These are phyloP conservation scores for Geothlypis trichas DNA, from an alignment of 2,113 vertebrate genomes.

Conservation along the genomic window DNA sequence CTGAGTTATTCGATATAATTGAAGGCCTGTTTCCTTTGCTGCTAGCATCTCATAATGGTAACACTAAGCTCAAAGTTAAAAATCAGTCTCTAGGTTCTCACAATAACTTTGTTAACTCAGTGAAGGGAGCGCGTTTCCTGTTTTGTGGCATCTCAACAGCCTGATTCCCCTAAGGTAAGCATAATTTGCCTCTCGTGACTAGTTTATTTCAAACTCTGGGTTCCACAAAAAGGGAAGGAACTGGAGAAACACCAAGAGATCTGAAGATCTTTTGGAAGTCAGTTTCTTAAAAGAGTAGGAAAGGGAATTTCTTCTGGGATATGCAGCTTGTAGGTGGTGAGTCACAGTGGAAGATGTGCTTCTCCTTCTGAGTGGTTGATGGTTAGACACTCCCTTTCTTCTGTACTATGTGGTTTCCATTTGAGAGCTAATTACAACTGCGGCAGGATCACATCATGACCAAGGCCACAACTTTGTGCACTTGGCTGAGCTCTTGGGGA, in stretches of 20 bases:
- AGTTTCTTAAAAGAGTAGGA: neutral
- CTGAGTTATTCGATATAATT: neutral
- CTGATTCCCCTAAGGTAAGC: neutral
- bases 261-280: neutral
- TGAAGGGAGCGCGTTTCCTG: neutral
- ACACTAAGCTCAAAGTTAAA: neutral
- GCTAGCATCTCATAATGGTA: neutral
- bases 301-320: neutral
- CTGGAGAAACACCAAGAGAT: neutral
- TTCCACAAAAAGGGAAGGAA: neutral
- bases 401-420: neutral
- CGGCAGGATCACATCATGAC: neutral
- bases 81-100: neutral
- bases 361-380: neutral
- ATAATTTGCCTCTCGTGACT: neutral
- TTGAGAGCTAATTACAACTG: neutral
- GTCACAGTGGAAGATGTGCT: neutral
- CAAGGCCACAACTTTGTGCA: neutral
- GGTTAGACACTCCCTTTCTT: neutral
- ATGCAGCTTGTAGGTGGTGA: neutral
- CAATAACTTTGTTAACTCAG: neutral
- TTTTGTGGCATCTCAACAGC: neutral
- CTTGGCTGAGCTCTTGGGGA: neutral
- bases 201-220: neutral
- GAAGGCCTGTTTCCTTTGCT: neutral